Evolutionary conservation across 2,797 vertebrate genomes (phyloP), one percentile per base, ranked within the genome.

Genomic region (Carapus acus): DNA sequence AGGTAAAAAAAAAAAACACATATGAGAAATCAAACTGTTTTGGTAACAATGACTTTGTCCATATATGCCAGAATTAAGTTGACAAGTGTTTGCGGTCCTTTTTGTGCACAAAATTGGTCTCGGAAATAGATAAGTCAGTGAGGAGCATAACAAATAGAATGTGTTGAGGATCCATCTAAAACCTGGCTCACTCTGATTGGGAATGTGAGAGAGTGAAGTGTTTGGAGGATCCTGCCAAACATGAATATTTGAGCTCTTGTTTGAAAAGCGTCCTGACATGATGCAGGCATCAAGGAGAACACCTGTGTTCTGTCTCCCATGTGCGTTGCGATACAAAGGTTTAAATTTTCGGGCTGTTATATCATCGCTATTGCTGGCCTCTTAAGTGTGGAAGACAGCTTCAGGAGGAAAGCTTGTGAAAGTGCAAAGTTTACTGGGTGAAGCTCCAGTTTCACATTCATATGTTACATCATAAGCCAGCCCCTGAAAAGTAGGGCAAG

Each of bases 1-100:
- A 94, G 91, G 96, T 98, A 91, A 57, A 78, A 46, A 31, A n/a
- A 49, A 54, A 13, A 5, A 9, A 54, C 54, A 59, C 19, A 16
- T 34, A 18, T 61, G 16, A 48, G 54, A 54, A 24, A 23, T 24
- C 6, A 34, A 46, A 17, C 15, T 33, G 17, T 54, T 2, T 61
- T 11, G 43, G 33, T 58, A 20, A 27, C 11, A 33, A 12, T 8
- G 11, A 13, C 14, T 7, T 16, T 27, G 44, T 38, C 54, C 39
- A 54, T 9, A 40, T 48, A 42, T 66, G 45, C 59, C 21, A 47
- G 29, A 17, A 21, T 43, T 56, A 7, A 43, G 1, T 3, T 13
- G 34, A 6, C 27, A 3, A 6, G 4, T 24, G 13, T 49, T 18
- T 49, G 1, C 39, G 18, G n/a, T 43, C 4, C 27, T 8, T 27